Base-by-base conservation (phyloP, 2,113 vertebrate genomes). In the Tor tambroides region DNA sequence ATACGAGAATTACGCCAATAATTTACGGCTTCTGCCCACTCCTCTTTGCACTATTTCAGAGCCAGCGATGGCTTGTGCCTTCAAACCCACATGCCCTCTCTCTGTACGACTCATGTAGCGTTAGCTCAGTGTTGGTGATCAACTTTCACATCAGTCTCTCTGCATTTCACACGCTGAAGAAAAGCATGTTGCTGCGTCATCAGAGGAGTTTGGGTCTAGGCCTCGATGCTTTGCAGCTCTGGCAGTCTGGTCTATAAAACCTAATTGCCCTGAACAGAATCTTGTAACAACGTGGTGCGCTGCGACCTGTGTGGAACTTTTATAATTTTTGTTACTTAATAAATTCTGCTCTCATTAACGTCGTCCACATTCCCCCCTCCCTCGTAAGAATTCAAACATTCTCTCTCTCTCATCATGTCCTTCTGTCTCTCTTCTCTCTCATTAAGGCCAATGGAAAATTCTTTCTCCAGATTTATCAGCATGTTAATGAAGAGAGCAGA, bases 211-310 rank as follows among this genome's bases (percentile, higher is more conserved):
- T 88, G 17, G 28, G 78, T 43, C 32, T 69, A 56, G 59, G 26
- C 59, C 38, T 28, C 49, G 6, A 2, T 89, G 82, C 83, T 87
- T 46, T 72, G 88, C 89, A 88, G 88, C 91, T 88, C 71, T 63
- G 90, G 89, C 67, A 90, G 83, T 80, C 86, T 89, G 86, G 86
- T 92, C 91, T 91, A 92, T 94, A 91, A 94, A 94, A 91, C 81
- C 88, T 91, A 92, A 94, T 92, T 90, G 86, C 61, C 80, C 91
- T 74, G 88, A 93, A 92, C 91, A 89, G 61, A 88, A 88, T 91
- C 90, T 90, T 88, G 87, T 90, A 92, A 92, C 87, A 86, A 84
- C 63, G 81, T 84, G 84, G 85, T 74, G 72, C 85, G 54, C 83
- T 81, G 83, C 79, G 85, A 93, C 88, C 90, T 90, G 84, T 30